phyloP scores from a whole-genome alignment of 2,888 invertebrate genomes.

The Cryptus viduatorius region DNA sequence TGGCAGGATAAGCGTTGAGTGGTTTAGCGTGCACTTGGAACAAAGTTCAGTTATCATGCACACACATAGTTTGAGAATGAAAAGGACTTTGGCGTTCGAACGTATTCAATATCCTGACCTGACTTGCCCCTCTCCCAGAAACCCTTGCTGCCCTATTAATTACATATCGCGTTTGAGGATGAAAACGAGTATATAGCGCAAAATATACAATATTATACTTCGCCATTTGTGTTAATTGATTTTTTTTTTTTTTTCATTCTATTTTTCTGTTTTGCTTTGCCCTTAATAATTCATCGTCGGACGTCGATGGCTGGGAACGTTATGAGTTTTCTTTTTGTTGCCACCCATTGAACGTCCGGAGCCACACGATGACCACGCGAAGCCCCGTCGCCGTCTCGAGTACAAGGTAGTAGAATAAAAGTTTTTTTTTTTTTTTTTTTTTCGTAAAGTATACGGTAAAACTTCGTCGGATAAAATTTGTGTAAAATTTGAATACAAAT shows the following conservation, averaged over 20 bases:
- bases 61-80: constrained; percentile 11
- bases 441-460: constrained; percentile 74
- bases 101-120: constrained; percentile 41
- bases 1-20: constrained; percentile 51
- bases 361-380: constrained; percentile 8
- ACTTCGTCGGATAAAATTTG: constrained; percentile 76
- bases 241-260: constrained; percentile 12
- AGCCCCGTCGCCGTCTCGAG: constrained; percentile 34
- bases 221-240: constrained; percentile 42
- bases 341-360: not conserved
- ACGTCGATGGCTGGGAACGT: constrained; percentile 17
- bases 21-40: constrained; percentile 24
- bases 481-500: constrained; percentile 77
- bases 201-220: constrained; percentile 70
- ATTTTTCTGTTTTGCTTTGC: not conserved
- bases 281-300: constrained; percentile 32
- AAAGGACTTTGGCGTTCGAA: constrained; percentile 33
- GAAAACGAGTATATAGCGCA: constrained; percentile 66
- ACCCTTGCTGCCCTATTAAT: constrained; percentile 57
- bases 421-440: constrained; percentile 41
- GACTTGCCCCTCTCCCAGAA: constrained; percentile 60
- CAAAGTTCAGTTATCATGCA: not conserved
- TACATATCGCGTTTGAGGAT: constrained; percentile 58
- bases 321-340: constrained; percentile 9
- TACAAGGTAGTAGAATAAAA: constrained; percentile 70